Evolutionary conservation across 2,888 invertebrate genomes (phyloP), one percentile per base, ranked within the genome.

Genomic region (Lasioglossum malachurum): DNA sequence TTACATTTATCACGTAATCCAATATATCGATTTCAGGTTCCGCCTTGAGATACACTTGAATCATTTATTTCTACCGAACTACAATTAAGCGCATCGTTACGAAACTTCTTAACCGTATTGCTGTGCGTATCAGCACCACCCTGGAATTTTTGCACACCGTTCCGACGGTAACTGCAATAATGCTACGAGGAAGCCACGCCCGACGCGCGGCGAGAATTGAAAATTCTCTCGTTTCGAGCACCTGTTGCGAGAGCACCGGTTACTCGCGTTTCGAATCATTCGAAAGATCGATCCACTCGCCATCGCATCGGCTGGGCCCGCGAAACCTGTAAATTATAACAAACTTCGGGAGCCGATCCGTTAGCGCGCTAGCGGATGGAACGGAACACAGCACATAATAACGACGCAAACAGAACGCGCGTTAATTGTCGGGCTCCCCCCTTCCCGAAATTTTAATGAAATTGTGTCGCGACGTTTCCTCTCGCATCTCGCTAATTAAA

Each of bases 351-450:
- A 35, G 19, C 8, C 16, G 19, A 10, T 8, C 14, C 27, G 67
- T 19, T 4, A 19, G 67, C 35, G 67, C 27, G 67, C 35, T 4
- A 19, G 67, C 35, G 67, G 67, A 67, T 35, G 35, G 19, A 35
- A 35, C 67, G 35, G 35, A 35, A 67, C 67, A 67, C 67, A 35
- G 16, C 35, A 31, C 35, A 35, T 67, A 67, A 67, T 67, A 35
- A 67, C 31, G 35, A 67, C 67, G 67, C 67, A 67, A 67, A 67
- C 67, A 67, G 67, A 35, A 31, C 67, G 67, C 23, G 69, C 69
- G 69, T 69, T 69, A 69, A 69, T 23, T 69, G 23, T 19, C 38
- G 35, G 35, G 60, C 60, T 38, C 38, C 8, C 38, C 38, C 38
- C 23, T 38, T 69, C n/a, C 69, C 38, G n/a, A 69, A 38, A 69